These are phyloP conservation scores for Lontra canadensis DNA, from an alignment of 2,113 vertebrate species.

Conservation along the genomic window DNA sequence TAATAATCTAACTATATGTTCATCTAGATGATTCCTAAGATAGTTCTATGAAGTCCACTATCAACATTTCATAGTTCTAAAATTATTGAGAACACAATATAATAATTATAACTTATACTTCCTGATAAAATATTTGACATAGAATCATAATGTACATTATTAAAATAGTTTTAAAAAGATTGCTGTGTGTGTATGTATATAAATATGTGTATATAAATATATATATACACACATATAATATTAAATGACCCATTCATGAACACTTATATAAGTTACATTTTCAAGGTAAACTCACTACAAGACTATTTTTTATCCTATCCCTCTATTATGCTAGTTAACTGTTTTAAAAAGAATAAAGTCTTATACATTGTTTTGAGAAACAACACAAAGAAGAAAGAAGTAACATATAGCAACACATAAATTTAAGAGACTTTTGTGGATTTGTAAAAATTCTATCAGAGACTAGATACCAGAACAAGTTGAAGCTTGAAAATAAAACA, in stretches of 20 bases:
- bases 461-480: too few species aligned
- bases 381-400: too few species aligned
- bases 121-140: background rate
- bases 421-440: too few species aligned
- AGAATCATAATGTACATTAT: background rate
- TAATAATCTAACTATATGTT: background rate
- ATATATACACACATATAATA: background rate
- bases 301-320: too few species aligned
- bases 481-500: too few species aligned
- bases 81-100: background rate
- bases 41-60: background rate
- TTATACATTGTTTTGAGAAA: too few species aligned
- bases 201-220: background rate
- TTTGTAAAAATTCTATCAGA: too few species aligned
- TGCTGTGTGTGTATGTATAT: background rate
- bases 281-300: too few species aligned
- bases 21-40: background rate
- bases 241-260: background rate
- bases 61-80: slow-evolving; percentile 26
- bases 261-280: background rate
- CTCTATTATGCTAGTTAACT: too few species aligned
- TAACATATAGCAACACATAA: too few species aligned
- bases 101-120: background rate
- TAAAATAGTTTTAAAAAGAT: background rate
- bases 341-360: too few species aligned